These are phyloP conservation scores for Calephelis virginiensis DNA, from an alignment of 1,140 invertebrate species.

Conservation along the genomic window DNA sequence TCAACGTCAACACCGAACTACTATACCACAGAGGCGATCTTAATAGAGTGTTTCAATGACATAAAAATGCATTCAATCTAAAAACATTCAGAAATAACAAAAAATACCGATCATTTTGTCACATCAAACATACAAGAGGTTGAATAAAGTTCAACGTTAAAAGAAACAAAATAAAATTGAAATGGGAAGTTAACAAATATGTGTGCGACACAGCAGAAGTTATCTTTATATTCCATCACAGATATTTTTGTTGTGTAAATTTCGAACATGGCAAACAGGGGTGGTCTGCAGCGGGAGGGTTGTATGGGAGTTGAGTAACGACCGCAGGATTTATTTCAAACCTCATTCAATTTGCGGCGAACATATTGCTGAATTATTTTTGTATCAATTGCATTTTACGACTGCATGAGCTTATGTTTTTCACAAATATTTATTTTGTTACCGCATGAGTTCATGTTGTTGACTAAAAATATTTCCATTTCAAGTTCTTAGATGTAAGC, in stretches of 20 bases:
- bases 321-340: constrained; percentile 71
- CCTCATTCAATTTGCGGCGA: constrained; percentile 72
- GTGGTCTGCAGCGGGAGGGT: constrained; percentile 48
- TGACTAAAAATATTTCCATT: no score
- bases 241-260: constrained; percentile 52
- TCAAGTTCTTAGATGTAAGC: no score
- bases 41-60: no score
- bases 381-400: constrained; percentile 44
- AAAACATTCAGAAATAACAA: no score
- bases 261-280: constrained; percentile 58
- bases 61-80: no score
- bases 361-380: constrained; percentile 70
- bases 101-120: no score
- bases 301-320: constrained; percentile 60
- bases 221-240: constrained; percentile 26
- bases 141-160: background rate
- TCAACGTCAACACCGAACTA: no score
- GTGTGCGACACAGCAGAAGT: constrained; percentile 12
- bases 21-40: no score
- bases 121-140: background rate
- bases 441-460: no score
- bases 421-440: constrained; percentile 30
- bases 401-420: constrained; percentile 35
- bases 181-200: constrained; percentile 7
- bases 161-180: constrained; percentile 12